These are phyloP conservation scores for Enteromius unitaeniatus DNA, from an alignment of 2,797 vertebrate species.

Conservation along the genomic window DNA sequence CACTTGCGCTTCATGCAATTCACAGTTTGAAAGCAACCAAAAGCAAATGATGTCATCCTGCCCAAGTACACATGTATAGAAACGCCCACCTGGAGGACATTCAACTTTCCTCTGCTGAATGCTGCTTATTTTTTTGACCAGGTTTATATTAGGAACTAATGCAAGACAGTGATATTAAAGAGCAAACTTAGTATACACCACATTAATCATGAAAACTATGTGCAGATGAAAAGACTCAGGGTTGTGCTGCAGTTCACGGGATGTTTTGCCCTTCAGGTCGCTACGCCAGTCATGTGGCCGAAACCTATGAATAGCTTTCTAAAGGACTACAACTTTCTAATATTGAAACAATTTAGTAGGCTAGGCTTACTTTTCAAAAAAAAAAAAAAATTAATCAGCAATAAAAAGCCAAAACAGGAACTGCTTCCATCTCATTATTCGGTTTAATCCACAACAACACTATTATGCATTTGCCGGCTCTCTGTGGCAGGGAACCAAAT, in stretches of 20 bases:
- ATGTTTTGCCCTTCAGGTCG: background rate
- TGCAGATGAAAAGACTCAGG: background rate
- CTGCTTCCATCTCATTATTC: conserved; percentile 20
- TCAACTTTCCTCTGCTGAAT: background rate
- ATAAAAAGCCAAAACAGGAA: conserved; percentile 11
- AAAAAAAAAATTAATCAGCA: background rate
- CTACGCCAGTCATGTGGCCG: background rate
- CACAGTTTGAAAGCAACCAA: background rate
- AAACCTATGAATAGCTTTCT: background rate
- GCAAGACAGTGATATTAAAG: background rate
- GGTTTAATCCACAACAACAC: conserved; percentile 41
- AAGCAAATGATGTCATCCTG: background rate
- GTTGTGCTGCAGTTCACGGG: background rate
- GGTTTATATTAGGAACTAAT: background rate
- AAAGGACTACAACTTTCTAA: background rate
- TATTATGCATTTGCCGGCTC: conserved; percentile 34
- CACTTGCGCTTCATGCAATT: background rate
- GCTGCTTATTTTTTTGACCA: background rate
- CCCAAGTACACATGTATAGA: background rate
- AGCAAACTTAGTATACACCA: background rate
- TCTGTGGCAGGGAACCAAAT: conserved; percentile 45
- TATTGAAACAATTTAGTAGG: background rate
- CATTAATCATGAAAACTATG: background rate
- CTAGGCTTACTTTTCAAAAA: background rate
- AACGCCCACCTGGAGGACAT: background rate